Percentiles rank a stretch among this genome's conserved stretches.
phyloP scores from a whole-genome alignment of 2,888 invertebrate genomes.

The Brenthis hecate region DNA sequence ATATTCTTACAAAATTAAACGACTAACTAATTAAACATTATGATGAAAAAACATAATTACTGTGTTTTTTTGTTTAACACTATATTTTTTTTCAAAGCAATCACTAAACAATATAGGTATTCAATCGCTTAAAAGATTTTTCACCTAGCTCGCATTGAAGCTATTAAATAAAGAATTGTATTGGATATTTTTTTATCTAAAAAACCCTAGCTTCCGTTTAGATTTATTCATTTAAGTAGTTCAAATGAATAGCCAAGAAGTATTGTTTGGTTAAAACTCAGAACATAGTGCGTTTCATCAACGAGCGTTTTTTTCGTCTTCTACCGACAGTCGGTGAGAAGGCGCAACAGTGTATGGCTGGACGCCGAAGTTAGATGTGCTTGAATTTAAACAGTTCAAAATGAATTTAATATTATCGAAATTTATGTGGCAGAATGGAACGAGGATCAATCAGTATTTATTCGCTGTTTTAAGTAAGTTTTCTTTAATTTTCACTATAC shows the following conservation, averaged over 20 bases:
- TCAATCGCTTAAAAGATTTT: not conserved
- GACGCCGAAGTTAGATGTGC: slow-evolving; percentile 41
- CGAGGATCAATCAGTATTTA: slow-evolving; percentile 71
- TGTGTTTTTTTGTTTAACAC: too few relatives aligned
- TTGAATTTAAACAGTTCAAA: slow-evolving; percentile 39
- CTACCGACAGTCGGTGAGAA: slow-evolving; percentile 13
- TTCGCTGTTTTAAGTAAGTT: slow-evolving; percentile 73
- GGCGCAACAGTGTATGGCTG: slow-evolving; percentile 55
- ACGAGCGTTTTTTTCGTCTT: not conserved
- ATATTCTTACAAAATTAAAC: too few relatives aligned
- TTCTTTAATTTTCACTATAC: slow-evolving; percentile 13
- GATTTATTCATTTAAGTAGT: slow-evolving; percentile 5
- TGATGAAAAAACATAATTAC: too few relatives aligned
- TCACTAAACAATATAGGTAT: too few relatives aligned
- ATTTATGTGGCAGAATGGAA: slow-evolving; percentile 69
- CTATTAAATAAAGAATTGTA: too few relatives aligned
- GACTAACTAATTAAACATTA: too few relatives aligned
- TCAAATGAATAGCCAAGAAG: slow-evolving; percentile 1
- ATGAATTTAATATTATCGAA: slow-evolving; percentile 72
- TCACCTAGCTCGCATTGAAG: not conserved
- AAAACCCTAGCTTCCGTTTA: not conserved
- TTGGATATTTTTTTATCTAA: too few relatives aligned
- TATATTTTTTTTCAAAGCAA: too few relatives aligned
- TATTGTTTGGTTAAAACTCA: slow-evolving; percentile 4
- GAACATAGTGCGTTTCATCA: not conserved